Conservation (phyloP, 2,113 vertebrate genomes). For the Corvus moneduloides region DNA sequence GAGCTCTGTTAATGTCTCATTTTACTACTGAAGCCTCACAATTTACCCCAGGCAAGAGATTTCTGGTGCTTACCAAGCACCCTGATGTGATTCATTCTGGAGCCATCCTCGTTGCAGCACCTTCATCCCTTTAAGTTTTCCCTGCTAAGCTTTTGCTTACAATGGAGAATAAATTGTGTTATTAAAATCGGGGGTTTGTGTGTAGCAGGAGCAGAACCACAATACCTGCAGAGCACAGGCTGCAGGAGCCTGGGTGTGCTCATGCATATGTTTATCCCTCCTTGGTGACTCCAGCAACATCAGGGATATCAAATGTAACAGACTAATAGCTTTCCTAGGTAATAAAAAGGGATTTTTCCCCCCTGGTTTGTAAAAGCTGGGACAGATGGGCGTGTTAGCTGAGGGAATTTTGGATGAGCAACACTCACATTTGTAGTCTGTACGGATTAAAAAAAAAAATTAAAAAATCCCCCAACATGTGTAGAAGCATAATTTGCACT, state of each 20-base stretch:
- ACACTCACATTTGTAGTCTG: background rate
- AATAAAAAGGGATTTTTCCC: background rate
- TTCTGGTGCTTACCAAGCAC: background rate
- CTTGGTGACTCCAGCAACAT: background rate
- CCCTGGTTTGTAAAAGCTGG: background rate
- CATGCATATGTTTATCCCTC: background rate
- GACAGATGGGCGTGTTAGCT: slow-evolving; percentile 1
- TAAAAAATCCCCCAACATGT: background rate
- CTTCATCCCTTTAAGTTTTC: slow-evolving; percentile 11
- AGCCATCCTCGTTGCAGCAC: background rate
- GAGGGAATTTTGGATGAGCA: background rate
- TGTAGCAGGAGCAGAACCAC: background rate
- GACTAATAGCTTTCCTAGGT: background rate
- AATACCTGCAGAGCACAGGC: background rate
- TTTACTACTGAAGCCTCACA: slow-evolving; percentile 11
- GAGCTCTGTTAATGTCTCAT: background rate
- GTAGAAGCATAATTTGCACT: slow-evolving; percentile 15
- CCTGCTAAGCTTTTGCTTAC: background rate
- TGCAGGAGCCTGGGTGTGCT: background rate
- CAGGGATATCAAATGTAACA: background rate
- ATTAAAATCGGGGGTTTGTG: background rate
- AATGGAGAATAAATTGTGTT: background rate
- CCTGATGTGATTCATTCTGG: slow-evolving; percentile 48
- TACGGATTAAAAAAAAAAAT: background rate
- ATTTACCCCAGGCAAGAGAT: slow-evolving; percentile 24